Base-by-base conservation (phyloP, 2,113 vertebrate genomes). In the Syngnathoides biaculeatus region DNA sequence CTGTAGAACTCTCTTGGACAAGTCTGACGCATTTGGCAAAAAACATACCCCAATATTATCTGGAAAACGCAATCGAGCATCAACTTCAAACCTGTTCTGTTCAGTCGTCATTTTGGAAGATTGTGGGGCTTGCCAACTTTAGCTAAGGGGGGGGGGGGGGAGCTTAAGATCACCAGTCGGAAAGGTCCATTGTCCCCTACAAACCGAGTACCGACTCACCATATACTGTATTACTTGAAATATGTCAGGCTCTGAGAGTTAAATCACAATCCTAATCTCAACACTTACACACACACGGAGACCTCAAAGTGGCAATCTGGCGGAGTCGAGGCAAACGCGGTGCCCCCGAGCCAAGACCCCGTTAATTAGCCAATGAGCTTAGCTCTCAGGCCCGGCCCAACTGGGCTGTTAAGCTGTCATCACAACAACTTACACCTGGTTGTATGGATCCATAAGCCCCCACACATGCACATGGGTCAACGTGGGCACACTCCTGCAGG, bases 371-470 rank as follows among this genome's bases (percentile, higher is more conserved):
- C 77, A 72, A 76, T 74, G 50, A 68, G 79, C 67, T 86, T 77
- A 86, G 75, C 72, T 80, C 65, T 68, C 17, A 3, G 39, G 53
- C 68, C 74, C 38, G 56, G 63, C 73, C 79, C 67, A 66, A 24
- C 72, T 81, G 30, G 64, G 52, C 64, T 69, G 80, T 75, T 86
- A 82, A 86, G 55, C 82, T 81, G 81, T 83, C 78, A 84, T 77
- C 73, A 60, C 85, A 77, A 81, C 79, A 13, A 61, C 68, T 76
- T 70, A 56, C 69, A 80, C 84, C 72, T 76, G 74, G 72, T 63
- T 30, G 40, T 62, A 67, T 72, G 63, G 65, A 76, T 71, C 66
- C 30, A 75, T 70, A 65, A 64, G 57, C 68, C 27, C 42, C 62
- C 39, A 53, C 61, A 56, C 60, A 74, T 42, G 65, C 22, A 56